Conservation (phyloP, 2,888 invertebrate species). For the Dasypolia templi region DNA sequence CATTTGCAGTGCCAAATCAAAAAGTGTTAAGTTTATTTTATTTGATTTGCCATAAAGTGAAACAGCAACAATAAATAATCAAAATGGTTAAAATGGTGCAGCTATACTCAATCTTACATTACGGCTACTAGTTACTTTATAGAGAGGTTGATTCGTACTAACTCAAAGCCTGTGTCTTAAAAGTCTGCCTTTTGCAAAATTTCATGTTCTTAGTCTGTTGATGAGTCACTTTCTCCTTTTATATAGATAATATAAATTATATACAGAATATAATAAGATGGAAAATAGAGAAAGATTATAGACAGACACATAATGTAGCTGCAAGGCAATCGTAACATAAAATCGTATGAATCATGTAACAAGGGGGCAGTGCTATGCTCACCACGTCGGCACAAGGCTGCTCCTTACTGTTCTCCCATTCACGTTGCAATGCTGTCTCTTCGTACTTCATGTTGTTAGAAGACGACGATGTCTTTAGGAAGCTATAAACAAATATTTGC, state of each 20-base stretch:
- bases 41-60: not conserved
- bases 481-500: not conserved
- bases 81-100: not conserved
- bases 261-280: not conserved
- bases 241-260: not conserved
- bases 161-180: no score
- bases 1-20: no score
- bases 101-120: not conserved
- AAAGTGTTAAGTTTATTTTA: no score
- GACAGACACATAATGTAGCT: not conserved
- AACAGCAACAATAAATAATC: not conserved
- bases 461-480: not conserved
- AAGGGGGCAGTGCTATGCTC: conserved; percentile 47
- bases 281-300: not conserved
- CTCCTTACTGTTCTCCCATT: conserved; percentile 73
- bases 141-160: not conserved
- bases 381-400: conserved; percentile 69
- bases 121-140: not conserved
- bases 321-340: not conserved
- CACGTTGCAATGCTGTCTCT: conserved; percentile 67
- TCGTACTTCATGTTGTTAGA: conserved; percentile 76
- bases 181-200: not conserved
- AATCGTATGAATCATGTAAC: not conserved
- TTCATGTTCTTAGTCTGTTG: not conserved
- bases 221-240: not conserved